phyloP scores from a whole-genome alignment of 2,888 invertebrate species.

The Masnerella sp. region DNA sequence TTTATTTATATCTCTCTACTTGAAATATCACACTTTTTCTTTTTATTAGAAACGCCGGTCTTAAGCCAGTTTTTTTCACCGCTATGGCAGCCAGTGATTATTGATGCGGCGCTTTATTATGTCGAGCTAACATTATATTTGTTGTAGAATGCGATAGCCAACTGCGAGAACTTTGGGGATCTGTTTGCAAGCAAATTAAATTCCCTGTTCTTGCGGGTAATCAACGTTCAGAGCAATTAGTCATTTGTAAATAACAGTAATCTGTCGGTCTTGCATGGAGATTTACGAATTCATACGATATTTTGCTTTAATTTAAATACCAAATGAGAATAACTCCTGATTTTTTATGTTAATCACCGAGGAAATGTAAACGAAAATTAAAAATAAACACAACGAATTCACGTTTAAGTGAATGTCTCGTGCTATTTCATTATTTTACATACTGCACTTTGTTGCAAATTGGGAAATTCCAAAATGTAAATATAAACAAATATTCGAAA shows the following conservation, averaged over 20 bases:
- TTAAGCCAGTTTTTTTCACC: conserved; percentile 37
- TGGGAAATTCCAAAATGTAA: too few species aligned
- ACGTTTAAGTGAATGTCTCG: too few species aligned
- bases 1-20: conserved; percentile 41
- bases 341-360: too few species aligned
- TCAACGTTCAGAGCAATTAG: conserved; percentile 13
- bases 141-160: conserved; percentile 7
- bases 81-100: conserved; percentile 44
- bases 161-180: conserved; percentile 9
- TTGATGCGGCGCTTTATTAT: conserved; percentile 13
- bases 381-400: too few species aligned
- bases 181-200: conserved; percentile 5
- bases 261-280: neutral
- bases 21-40: conserved; percentile 46
- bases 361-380: too few species aligned
- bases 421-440: too few species aligned
- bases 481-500: too few species aligned
- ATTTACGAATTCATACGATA: too few species aligned
- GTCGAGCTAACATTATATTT: conserved; percentile 14
- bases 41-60: conserved; percentile 27
- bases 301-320: too few species aligned
- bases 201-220: too few species aligned
- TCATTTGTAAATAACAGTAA: neutral
- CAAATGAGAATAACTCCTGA: too few species aligned
- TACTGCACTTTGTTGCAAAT: too few species aligned